Conservation (phyloP, 2,888 invertebrate genomes). For the Eretmocerus hayati region DNA sequence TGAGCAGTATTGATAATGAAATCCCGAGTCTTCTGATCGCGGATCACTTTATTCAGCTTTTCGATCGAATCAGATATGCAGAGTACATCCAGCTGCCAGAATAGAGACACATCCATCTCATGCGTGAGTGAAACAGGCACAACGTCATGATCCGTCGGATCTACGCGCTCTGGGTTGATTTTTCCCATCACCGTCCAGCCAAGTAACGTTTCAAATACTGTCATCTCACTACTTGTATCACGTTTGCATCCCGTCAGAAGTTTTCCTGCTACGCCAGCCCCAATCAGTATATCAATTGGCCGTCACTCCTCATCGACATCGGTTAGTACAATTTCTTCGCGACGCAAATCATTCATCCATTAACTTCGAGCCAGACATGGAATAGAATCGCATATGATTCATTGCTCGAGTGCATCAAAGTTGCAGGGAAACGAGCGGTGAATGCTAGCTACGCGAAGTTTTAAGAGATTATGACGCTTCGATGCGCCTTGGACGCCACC, state of each 20-base stretch:
- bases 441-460: neutral
- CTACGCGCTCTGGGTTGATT: too few species aligned
- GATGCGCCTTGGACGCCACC: neutral
- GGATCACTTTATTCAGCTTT: neutral
- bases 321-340: neutral
- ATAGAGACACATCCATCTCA: neutral
- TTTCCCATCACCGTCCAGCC: neutral
- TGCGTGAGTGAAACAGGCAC: neutral
- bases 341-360: neutral
- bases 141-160: too few species aligned
- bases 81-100: neutral
- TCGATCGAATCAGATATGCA: neutral
- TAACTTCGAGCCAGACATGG: neutral
- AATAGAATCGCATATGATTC: neutral
- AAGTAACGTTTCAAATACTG: neutral
- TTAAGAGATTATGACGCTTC: neutral
- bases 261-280: neutral
- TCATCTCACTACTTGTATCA: neutral
- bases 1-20: neutral
- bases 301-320: neutral
- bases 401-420: neutral
- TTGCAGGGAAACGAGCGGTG: neutral
- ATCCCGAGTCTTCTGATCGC: too few species aligned
- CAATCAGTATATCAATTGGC: constrained; percentile 1
- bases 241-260: neutral